Conservation (phyloP, 2,888 invertebrate species). For the Escarpia spicata region DNA sequence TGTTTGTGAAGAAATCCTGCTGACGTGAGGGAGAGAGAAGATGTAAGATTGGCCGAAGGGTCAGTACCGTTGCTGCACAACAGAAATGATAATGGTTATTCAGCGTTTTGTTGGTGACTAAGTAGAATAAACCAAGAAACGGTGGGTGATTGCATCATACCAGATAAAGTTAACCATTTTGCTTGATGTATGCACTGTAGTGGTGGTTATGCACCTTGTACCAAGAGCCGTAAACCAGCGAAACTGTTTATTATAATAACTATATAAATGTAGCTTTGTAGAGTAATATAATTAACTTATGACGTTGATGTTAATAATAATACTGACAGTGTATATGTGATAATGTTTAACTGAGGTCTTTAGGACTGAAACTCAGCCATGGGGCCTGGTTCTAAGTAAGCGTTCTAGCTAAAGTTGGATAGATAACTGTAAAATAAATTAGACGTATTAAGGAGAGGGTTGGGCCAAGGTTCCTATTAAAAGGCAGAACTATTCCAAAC, state of each 20-base stretch:
- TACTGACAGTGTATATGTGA: not conserved
- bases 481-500: not conserved
- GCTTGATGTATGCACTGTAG: not conserved
- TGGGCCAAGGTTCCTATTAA: not conserved
- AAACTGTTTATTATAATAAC: slow-evolving; percentile 3
- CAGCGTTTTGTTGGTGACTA: not conserved
- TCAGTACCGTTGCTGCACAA: not conserved
- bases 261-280: not conserved
- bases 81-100: not conserved
- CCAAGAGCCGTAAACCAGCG: not conserved
- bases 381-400: not conserved
- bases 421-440: not conserved
- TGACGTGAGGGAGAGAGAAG: not conserved
- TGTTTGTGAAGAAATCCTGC: slow-evolving; percentile 6
- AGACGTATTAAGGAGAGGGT: not conserved
- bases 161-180: not conserved
- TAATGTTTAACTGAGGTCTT: not conserved
- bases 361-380: not conserved
- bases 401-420: not conserved
- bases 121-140: not conserved
- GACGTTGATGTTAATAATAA: slow-evolving; percentile 1
- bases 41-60: not conserved
- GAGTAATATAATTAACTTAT: slow-evolving; percentile 16
- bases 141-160: not conserved
- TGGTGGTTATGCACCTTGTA: not conserved